These are phyloP conservation scores for Lutraria lutraria DNA, from an alignment of 2,888 invertebrate genomes.

Conservation along the genomic window DNA sequence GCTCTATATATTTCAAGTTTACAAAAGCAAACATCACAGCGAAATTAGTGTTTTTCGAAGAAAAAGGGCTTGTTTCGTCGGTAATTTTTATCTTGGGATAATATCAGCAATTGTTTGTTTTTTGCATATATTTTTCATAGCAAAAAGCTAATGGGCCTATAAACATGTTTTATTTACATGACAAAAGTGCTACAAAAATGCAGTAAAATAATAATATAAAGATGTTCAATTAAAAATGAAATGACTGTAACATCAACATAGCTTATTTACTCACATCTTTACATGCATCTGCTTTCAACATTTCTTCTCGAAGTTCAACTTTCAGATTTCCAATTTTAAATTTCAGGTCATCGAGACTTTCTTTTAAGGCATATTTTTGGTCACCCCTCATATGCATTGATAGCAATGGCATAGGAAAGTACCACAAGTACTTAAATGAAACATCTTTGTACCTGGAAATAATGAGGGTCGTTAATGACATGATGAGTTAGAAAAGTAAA, in stretches of 20 bases:
- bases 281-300: conserved; percentile 74
- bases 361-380: conserved; percentile 71
- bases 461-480: no score
- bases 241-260: neutral
- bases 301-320: conserved; percentile 78
- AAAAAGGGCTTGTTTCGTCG: no score
- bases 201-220: neutral
- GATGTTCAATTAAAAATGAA: neutral
- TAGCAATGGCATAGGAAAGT: conserved; percentile 94
- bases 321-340: conserved; percentile 81
- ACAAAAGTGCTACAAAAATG: neutral
- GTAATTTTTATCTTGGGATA: no score
- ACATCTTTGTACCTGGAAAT: conserved; percentile 75
- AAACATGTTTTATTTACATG: no score
- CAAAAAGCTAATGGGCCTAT: no score
- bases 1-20: no score
- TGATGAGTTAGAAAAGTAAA: no score
- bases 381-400: conserved; percentile 87
- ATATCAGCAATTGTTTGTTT: no score
- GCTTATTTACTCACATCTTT: conserved; percentile 72
- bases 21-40: no score
- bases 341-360: conserved; percentile 81
- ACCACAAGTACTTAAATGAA: conserved; percentile 96
- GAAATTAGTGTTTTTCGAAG: no score
- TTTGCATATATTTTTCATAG: no score